Evolutionary conservation across 2,888 invertebrate species (phyloP).

Genomic region (Serripes groenlandicus): DNA sequence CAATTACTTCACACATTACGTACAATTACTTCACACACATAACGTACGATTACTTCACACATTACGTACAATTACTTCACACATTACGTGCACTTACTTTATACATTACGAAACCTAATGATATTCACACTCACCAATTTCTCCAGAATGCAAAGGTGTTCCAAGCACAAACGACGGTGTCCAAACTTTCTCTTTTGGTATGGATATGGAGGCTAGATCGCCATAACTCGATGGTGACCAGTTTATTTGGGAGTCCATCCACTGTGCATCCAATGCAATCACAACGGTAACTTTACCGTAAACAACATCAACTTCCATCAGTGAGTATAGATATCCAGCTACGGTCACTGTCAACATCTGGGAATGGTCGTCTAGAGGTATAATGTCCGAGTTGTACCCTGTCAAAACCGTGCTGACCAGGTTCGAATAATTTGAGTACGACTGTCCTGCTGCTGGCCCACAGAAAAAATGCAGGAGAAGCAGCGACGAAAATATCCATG

Average conservation of each 20-base stretch:
- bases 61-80: too few species aligned
- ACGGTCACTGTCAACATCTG: slow-evolving; percentile 24
- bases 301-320: slow-evolving; percentile 39
- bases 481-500: too few species aligned
- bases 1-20: too few species aligned
- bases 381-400: slow-evolving; percentile 29
- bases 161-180: slow-evolving; percentile 33
- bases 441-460: too few species aligned
- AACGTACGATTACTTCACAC: too few species aligned
- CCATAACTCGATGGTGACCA: slow-evolving; percentile 36
- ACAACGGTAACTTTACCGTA: slow-evolving; percentile 15
- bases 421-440: neutral
- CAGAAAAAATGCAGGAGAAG: too few species aligned
- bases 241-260: slow-evolving; percentile 35
- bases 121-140: slow-evolving; percentile 29
- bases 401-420: slow-evolving; percentile 7
- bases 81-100: too few species aligned
- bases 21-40: too few species aligned
- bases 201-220: slow-evolving; percentile 7
- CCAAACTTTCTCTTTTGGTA: slow-evolving; percentile 31
- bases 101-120: too few species aligned
- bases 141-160: slow-evolving; percentile 15
- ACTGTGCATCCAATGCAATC: neutral
- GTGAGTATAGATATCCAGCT: slow-evolving; percentile 18
- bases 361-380: slow-evolving; percentile 32